Percentiles rank a stretch among this genome's conserved stretches.
Evolutionary conservation across 2,888 invertebrate genomes (phyloP).

Genomic region (Bombylius discolor): DNA sequence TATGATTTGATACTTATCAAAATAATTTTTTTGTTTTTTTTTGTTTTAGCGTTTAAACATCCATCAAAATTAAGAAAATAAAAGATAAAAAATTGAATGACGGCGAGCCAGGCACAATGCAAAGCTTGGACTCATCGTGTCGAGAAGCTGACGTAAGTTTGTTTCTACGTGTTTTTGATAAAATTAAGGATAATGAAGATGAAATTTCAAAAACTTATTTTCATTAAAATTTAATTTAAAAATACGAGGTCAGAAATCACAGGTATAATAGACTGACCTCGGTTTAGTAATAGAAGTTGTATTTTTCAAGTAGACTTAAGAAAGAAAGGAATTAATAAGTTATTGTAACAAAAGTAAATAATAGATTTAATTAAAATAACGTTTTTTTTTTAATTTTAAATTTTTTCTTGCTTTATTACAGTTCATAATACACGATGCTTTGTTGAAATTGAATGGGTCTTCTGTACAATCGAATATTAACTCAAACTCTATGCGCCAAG

Average conservation of each 20-base stretch:
- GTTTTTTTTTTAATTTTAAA: neutral
- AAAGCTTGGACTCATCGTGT: constrained; percentile 52
- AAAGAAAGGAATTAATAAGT: no score
- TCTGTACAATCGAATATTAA: constrained; percentile 10
- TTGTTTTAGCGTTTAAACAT: no score
- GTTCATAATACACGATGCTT: constrained; percentile 36
- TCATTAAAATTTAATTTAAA: neutral
- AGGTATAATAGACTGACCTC: neutral
- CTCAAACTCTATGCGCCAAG: constrained; percentile 13
- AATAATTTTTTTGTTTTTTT: no score
- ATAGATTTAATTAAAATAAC: neutral
- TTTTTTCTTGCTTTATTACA: constrained; percentile 14
- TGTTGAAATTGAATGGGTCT: constrained; percentile 34
- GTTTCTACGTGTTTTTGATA: neutral
- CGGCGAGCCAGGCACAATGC: constrained; percentile 40
- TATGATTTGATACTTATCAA: no score
- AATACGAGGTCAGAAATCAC: neutral
- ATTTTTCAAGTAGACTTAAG: no score
- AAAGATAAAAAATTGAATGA: constrained; percentile 21
- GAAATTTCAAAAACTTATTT: no score
- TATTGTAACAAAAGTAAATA: no score
- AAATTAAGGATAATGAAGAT: neutral
- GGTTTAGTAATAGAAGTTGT: no score
- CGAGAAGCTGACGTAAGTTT: constrained; percentile 50
- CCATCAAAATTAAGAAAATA: neutral